A percentile compares a stretch with the other conserved stretches of the same genome.
phyloP scores from a whole-genome alignment of 2,888 invertebrate genomes.

The Eupelmus urozonus region DNA sequence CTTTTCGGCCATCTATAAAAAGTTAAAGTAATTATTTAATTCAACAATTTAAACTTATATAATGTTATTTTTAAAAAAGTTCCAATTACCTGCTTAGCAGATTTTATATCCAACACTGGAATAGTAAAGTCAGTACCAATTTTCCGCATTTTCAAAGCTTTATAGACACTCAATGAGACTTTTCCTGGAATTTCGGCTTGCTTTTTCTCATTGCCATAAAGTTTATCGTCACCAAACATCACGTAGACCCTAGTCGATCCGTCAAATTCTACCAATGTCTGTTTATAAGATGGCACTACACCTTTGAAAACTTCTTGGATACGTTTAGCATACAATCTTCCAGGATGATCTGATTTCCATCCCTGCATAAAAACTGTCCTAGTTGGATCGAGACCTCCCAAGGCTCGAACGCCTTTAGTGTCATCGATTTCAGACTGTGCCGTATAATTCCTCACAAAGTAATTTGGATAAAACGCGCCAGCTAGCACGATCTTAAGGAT shows the following conservation, averaged over 20 bases:
- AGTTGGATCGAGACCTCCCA: conserved; percentile 87
- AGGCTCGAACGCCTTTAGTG: conserved; percentile 79
- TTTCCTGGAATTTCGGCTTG: conserved; percentile 68
- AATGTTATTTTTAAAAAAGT: not conserved
- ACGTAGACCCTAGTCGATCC: conserved; percentile 83
- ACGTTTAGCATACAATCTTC: conserved; percentile 82
- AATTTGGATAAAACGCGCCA: conserved; percentile 96
- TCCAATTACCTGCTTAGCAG: conserved; percentile 42
- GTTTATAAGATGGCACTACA: conserved; percentile 68
- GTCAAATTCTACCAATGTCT: conserved; percentile 76
- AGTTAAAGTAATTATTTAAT: conserved; percentile 14
- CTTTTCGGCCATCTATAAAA: conserved; percentile 33
- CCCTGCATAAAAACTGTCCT: conserved; percentile 84
- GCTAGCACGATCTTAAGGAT: conserved; percentile 87
- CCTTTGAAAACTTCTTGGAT: conserved; percentile 81
- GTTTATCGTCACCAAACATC: conserved; percentile 80
- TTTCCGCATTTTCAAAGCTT: conserved; percentile 56
- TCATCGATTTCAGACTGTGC: conserved; percentile 80
- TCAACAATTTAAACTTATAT: not conserved
- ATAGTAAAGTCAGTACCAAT: conserved; percentile 75
- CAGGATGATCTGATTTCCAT: conserved; percentile 82
- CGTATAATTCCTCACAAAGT: conserved; percentile 82
- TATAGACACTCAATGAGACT: conserved; percentile 75
- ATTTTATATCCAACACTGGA: conserved; percentile 75
- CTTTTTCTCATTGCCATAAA: conserved; percentile 60